Conservation (phyloP, 2,113 vertebrate species). For the Raphicerus campestris region DNA sequence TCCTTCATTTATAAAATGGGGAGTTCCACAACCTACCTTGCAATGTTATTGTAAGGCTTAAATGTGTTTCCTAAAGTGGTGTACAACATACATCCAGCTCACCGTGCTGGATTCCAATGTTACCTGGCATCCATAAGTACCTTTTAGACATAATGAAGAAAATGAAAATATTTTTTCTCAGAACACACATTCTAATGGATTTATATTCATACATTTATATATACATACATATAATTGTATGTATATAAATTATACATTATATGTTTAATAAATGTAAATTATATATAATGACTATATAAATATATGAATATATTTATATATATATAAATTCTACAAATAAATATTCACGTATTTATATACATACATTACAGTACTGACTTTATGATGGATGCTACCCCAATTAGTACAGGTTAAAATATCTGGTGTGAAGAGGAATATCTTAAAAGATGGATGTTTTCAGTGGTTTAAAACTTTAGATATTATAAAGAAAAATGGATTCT, state of each 20-base stretch:
- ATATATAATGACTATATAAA: not conserved
- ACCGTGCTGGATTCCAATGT: not conserved
- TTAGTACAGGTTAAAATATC: not conserved
- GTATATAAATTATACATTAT: not conserved
- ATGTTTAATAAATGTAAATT: not conserved
- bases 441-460: not conserved
- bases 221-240: not conserved
- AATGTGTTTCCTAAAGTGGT: not conserved
- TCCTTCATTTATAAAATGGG: not conserved
- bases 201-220: not conserved
- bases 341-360: not conserved
- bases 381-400: not conserved
- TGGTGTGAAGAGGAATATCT: not conserved
- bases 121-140: too few species aligned
- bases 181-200: not conserved
- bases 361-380: not conserved
- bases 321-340: not conserved
- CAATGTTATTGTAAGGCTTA: not conserved
- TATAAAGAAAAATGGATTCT: constrained; percentile 7
- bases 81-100: too few species aligned
- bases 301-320: not conserved
- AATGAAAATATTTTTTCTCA: not conserved
- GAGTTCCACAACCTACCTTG: not conserved
- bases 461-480: constrained; percentile 11
- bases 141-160: not conserved